Base-by-base conservation (phyloP, 2,888 invertebrate species). In the Drosophila phalerata region DNA sequence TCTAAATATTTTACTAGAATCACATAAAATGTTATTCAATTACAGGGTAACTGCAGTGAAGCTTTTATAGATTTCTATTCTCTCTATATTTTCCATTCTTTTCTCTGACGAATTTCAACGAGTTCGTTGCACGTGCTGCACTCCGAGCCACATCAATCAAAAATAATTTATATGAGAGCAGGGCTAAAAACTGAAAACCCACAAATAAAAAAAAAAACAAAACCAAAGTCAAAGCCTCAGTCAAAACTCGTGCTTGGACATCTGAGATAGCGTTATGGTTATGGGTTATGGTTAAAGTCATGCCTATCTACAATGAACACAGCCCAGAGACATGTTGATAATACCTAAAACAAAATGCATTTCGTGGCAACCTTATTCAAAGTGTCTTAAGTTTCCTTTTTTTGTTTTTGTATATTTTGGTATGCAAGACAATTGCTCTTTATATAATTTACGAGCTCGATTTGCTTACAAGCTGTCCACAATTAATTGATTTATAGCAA, bases 131-230 rank as follows among this genome's bases (percentile, higher is more conserved):
- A 88, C 83, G 83, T 88, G 83, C 88, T 79, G 64, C 63, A 68
- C 69, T 76, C 25, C 58, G 58, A 68, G 71, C 71, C 84, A 81
- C 84, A 85, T 85, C 89, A 85, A 85, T 85, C 88, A 85, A 84
- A 89, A 48, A 89, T 78, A 85, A 85, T 85, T 85, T 89, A 89
- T 85, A 66, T 84, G 85, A 87, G 84, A 85, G 88, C 84, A 81
- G 47, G 37, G 47, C 38, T 42, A 45, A 37, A 34, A 56, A 32
- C 25, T 32, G 30, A 45, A 56, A 34, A 56, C 45, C 45, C 6
- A 49, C 49, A 55, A 32, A 17, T 2, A 2, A 66, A 32, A 42
- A 37, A 38, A 51, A 40, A 49, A 58, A n/a, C 70, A 56, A 28
- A 43, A 45, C 49, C 45, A 25, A 42, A 61, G 58, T 22, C 42